Percentiles rank a stretch among this genome's conserved stretches.
Conservation (phyloP, 2,113 vertebrate genomes). For the Protobothrops mucrosquamatus region DNA sequence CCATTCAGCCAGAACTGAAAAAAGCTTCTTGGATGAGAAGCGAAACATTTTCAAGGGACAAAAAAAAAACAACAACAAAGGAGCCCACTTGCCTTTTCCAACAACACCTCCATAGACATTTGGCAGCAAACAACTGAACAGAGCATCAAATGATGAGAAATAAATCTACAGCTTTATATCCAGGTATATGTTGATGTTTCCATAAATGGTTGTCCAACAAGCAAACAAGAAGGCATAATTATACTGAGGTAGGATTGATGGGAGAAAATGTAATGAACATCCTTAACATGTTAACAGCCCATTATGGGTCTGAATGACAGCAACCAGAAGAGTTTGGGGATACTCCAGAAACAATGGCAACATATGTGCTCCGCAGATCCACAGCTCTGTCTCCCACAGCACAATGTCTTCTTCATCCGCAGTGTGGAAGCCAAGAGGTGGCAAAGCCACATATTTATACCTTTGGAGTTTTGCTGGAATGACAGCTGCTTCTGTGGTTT, state of each 20-base stretch:
- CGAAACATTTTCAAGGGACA: not conserved
- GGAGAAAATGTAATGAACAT: not conserved
- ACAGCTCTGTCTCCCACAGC: constrained; percentile 3
- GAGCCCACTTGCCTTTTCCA: not conserved
- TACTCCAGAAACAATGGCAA: not conserved
- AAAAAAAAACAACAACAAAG: not conserved
- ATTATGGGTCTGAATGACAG: not conserved
- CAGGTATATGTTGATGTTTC: not conserved
- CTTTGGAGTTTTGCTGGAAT: constrained; percentile 38
- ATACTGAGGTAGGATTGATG: not conserved
- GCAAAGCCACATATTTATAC: constrained; percentile 47
- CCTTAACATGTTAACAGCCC: fast-evolving
- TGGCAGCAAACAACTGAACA: no score
- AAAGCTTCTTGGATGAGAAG: not conserved
- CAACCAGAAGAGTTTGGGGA: not conserved
- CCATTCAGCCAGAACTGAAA: not conserved
- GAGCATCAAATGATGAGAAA: not conserved
- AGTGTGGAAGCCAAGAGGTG: constrained; percentile 34
- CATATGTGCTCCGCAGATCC: not conserved
- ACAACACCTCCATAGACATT: not conserved
- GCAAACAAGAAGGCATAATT: not conserved
- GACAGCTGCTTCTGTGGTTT: constrained; percentile 3
- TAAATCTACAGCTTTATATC: no score
- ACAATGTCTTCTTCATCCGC: not conserved
- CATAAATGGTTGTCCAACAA: not conserved